Percentiles rank a stretch among this genome's conserved stretches.
These are phyloP conservation scores for Phengaris arion DNA, from an alignment of 2,888 invertebrate genomes.

Conservation along the genomic window DNA sequence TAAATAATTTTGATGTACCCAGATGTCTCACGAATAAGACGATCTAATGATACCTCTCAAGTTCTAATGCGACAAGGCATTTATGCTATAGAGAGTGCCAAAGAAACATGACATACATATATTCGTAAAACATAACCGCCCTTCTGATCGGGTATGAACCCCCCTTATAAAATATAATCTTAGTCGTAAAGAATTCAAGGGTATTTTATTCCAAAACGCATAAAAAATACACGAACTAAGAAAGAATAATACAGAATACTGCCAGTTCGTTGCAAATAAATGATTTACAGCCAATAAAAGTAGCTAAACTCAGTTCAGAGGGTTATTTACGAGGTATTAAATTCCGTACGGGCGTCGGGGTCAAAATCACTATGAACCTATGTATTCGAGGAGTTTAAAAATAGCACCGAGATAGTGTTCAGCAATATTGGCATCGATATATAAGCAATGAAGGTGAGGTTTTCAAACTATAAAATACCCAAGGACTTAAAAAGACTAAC, in stretches of 20 bases:
- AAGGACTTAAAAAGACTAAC: not conserved
- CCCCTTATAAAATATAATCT: too few species aligned
- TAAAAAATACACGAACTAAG: not conserved
- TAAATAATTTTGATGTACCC: too few species aligned
- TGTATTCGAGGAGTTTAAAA: slow-evolving; percentile 1
- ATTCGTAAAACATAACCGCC: too few species aligned
- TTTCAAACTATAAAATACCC: not conserved
- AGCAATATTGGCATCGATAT: not conserved
- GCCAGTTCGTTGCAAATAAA: not conserved
- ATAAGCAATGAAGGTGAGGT: slow-evolving; percentile 1
- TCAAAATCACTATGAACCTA: slow-evolving; percentile 10
- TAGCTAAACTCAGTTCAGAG: slow-evolving; percentile 17
- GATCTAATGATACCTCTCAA: too few species aligned
- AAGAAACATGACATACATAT: too few species aligned
- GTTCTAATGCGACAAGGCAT: too few species aligned
- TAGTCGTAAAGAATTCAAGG: not conserved
- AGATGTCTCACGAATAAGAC: too few species aligned
- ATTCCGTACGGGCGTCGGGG: not conserved
- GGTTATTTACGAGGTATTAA: slow-evolving; percentile 14
- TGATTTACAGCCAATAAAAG: slow-evolving; percentile 12
- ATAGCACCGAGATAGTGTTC: not conserved
- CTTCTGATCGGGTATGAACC: too few species aligned
- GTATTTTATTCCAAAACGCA: not conserved
- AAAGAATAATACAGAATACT: not conserved
- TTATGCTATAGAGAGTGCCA: too few species aligned